Conservation (phyloP, 2,113 vertebrate species). For the Nanorana parkeri region DNA sequence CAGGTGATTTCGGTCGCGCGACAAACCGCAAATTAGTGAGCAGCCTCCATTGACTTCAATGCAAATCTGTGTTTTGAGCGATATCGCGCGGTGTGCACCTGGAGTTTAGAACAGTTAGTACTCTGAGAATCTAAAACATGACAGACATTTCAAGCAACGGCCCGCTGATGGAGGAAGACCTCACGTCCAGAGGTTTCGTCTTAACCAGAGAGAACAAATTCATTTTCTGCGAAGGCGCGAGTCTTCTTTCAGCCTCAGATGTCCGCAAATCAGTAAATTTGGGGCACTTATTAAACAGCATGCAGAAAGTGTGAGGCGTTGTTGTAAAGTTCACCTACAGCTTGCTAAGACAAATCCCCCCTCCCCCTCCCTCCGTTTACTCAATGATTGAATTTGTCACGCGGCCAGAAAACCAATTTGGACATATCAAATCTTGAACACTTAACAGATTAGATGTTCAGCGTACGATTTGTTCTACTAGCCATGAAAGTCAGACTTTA, state of each 20-base stretch:
- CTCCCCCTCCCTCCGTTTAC: too few species aligned
- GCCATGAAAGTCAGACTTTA: constrained; percentile 39
- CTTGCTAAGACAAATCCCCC: constrained; percentile 11
- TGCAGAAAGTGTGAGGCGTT: not conserved
- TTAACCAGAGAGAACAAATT: not conserved
- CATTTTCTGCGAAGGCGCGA: not conserved
- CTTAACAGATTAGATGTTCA: constrained; percentile 45
- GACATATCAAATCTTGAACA: constrained; percentile 35
- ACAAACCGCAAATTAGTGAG: too few species aligned
- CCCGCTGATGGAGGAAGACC: too few species aligned
- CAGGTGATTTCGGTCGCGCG: too few species aligned
- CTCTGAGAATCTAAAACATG: too few species aligned
- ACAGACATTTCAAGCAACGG: too few species aligned
- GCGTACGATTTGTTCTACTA: constrained; percentile 10
- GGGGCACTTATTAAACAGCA: constrained; percentile 14
- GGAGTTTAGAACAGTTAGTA: not conserved
- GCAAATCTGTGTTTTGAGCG: too few species aligned
- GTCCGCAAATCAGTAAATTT: not conserved
- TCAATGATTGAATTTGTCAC: constrained; percentile 40
- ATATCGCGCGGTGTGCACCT: too few species aligned
- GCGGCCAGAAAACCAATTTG: constrained; percentile 42
- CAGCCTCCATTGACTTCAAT: too few species aligned
- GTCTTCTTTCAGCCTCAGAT: not conserved
- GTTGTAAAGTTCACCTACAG: constrained; percentile 18
- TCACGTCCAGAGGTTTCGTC: not conserved